These are phyloP conservation scores for Gadopsis marmoratus DNA, from an alignment of 2,797 vertebrate species.

Conservation along the genomic window DNA sequence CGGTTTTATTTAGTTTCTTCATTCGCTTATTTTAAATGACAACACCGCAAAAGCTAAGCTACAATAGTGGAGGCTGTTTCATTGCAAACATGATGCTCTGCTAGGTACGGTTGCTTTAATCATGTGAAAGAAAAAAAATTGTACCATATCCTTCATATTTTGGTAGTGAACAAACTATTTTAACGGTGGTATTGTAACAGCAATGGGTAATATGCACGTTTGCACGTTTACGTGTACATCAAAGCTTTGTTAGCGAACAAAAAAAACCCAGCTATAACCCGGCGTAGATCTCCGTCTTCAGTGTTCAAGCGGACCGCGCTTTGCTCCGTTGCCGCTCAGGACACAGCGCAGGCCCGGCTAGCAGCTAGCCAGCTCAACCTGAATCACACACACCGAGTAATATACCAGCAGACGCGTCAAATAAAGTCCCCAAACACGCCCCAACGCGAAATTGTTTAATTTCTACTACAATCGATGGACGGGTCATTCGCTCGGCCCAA, in stretches of 20 bases:
- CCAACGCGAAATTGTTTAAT: accelerated
- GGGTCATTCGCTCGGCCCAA: neutral
- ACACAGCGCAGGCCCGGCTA: constrained; percentile 51
- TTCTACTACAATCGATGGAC: accelerated
- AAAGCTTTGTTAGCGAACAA: neutral
- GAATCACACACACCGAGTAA: neutral
- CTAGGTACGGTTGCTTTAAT: too few relatives aligned
- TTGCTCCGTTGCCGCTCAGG: constrained; percentile 52
- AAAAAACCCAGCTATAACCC: neutral
- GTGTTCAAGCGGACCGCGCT: constrained; percentile 75
- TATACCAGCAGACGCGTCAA: accelerated
- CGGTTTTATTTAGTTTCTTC: too few relatives aligned
- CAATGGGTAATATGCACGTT: accelerated
- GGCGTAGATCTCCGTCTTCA: constrained; percentile 10
- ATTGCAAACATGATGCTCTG: neutral
- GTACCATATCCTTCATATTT: too few relatives aligned
- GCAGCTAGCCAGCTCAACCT: accelerated
- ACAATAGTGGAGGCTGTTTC: neutral
- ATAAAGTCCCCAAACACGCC: accelerated
- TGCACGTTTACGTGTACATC: accelerated
- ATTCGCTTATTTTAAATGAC: too few relatives aligned
- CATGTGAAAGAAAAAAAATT: neutral
- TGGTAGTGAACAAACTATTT: accelerated
- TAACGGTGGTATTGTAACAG: accelerated
- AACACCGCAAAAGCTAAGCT: neutral